Percentiles rank a stretch among this genome's conserved stretches.
phyloP scores from a whole-genome alignment of 2,888 invertebrate species.

The Euphydryas editha region DNA sequence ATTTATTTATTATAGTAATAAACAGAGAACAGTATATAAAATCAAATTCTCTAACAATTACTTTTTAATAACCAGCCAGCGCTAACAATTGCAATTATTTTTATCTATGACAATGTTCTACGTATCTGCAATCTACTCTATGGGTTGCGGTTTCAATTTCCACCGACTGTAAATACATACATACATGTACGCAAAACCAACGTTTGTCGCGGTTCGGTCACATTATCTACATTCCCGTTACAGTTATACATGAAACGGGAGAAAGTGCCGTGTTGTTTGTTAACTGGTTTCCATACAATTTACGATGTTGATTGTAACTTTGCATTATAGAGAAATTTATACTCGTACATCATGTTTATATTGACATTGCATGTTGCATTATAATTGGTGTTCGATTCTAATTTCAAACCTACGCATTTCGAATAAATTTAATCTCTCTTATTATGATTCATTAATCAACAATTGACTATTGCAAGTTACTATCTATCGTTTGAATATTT shows the following conservation, averaged over 20 bases:
- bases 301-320: constrained; percentile 11
- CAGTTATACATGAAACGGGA: constrained; percentile 23
- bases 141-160: constrained; percentile 29
- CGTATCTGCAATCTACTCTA: constrained; percentile 25
- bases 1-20: too few species aligned
- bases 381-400: not conserved
- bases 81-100: constrained; percentile 1
- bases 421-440: not conserved
- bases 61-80: not conserved
- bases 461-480: not conserved
- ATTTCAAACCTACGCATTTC: not conserved
- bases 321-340: constrained; percentile 11
- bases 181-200: constrained; percentile 24
- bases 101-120: constrained; percentile 17
- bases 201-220: constrained; percentile 29
- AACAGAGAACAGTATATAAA: too few species aligned
- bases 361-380: constrained; percentile 5
- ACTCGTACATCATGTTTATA: constrained; percentile 6
- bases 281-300: constrained; percentile 12
- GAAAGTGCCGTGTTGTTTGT: constrained; percentile 25
- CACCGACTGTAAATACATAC: constrained; percentile 26
- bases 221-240: constrained; percentile 31
- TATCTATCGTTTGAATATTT: not conserved
- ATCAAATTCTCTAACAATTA: not conserved
- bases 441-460: not conserved